phyloP scores from a whole-genome alignment of 2,113 vertebrate genomes.

The Cochlearius cochlearius region DNA sequence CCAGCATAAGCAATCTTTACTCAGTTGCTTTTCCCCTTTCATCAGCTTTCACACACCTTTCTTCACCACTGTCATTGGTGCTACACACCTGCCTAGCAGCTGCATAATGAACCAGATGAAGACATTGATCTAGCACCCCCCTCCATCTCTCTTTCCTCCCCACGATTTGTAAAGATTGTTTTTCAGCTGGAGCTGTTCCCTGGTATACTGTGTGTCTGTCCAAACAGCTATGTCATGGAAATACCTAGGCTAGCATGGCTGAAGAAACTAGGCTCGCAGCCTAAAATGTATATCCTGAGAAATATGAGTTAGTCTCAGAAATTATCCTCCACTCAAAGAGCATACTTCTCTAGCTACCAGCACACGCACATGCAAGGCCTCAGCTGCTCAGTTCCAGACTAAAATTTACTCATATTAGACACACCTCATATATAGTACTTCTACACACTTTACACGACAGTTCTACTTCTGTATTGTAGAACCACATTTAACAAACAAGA shows the following conservation, averaged over 20 bases:
- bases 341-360: neutral
- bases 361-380: neutral
- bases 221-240: neutral
- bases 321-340: neutral
- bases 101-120: neutral
- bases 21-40: neutral
- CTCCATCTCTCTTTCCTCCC: neutral
- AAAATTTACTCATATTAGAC: neutral
- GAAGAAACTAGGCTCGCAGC: neutral
- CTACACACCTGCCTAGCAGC: neutral
- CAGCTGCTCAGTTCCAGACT: neutral
- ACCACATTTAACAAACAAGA: neutral
- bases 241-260: neutral
- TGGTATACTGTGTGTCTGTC: neutral
- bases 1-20: neutral
- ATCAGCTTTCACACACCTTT: neutral
- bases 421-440: neutral
- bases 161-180: neutral
- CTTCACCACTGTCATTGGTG: neutral
- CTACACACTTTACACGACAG: neutral
- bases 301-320: neutral
- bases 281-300: neutral
- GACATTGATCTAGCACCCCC: neutral
- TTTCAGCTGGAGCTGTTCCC: neutral
- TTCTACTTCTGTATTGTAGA: neutral